These are phyloP conservation scores for Arvicanthis niloticus DNA, from an alignment of 2,113 vertebrate species.

Conservation along the genomic window DNA sequence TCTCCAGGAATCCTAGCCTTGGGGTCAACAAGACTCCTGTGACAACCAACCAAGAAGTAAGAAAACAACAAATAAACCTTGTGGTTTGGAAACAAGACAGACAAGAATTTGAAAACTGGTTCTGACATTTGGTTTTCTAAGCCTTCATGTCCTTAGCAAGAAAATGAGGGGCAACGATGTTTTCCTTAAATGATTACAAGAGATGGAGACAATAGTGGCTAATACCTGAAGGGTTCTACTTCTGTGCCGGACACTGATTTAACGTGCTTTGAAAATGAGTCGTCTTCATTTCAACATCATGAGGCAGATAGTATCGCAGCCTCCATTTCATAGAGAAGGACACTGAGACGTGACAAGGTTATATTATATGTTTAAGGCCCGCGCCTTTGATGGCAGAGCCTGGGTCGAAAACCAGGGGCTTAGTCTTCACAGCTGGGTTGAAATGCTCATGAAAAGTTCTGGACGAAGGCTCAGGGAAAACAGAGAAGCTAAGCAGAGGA, in stretches of 20 bases:
- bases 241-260: background rate
- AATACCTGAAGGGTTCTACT: background rate
- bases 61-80: background rate
- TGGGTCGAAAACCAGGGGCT: background rate
- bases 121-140: conserved; percentile 44
- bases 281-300: background rate
- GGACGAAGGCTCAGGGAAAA: background rate
- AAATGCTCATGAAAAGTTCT: background rate
- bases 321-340: background rate
- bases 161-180: background rate
- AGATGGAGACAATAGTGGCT: background rate
- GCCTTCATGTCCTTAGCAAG: background rate
- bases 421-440: background rate
- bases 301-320: background rate
- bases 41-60: background rate
- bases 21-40: background rate
- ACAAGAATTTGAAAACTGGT: background rate
- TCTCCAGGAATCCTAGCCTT: background rate
- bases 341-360: background rate
- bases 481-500: background rate
- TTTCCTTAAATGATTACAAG: conserved; percentile 34
- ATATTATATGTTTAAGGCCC: background rate
- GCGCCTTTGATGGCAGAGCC: background rate
- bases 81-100: background rate
- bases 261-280: conserved; percentile 33